Evolutionary conservation across 30 jellyfish, hydroid and myxozoan genomes (phyloP).

Genomic region (Hydractinia echinata): DNA sequence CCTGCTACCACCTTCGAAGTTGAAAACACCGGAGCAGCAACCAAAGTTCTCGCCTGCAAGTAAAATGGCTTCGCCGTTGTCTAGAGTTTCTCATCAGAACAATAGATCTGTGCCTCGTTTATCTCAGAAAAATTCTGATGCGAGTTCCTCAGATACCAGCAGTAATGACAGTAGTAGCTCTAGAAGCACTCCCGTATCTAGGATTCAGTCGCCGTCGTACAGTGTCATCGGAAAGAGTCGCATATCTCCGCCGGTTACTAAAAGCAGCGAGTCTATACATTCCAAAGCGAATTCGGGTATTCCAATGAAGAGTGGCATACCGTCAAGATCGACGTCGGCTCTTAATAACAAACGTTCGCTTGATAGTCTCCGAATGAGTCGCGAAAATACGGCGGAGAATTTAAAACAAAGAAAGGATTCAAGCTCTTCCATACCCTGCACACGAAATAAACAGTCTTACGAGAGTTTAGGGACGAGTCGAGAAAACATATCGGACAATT

Average conservation of each 20-base stretch:
- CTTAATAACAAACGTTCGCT: conserved; percentile 15
- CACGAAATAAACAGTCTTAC: neutral
- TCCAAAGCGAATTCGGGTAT: conserved; percentile 3
- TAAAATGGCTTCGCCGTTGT: neutral
- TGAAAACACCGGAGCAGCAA: neutral
- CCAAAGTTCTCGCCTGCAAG: neutral
- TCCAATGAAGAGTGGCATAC: conserved; percentile 7
- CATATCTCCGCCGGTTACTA: neutral
- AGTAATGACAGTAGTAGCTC: neutral
- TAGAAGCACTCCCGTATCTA: conserved; percentile 4
- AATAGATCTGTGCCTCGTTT: conserved; percentile 6
- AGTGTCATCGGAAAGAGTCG: neutral
- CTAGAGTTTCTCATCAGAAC: too few relatives aligned
- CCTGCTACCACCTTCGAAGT: neutral
- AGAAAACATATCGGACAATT: conserved; percentile 4
- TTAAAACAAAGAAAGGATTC: neutral
- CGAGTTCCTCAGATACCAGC: neutral
- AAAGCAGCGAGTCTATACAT: neutral
- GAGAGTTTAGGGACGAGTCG: conserved; percentile 1
- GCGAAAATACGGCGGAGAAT: conserved; percentile 1
- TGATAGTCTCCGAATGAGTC: conserved; percentile 11
- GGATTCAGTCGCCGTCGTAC: neutral
- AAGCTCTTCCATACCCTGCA: neutral
- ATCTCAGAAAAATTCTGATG: neutral
- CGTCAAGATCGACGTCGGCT: neutral